Evolutionary conservation across 2,113 vertebrate genomes (phyloP).

Genomic region (Thryonomys swinderianus): DNA sequence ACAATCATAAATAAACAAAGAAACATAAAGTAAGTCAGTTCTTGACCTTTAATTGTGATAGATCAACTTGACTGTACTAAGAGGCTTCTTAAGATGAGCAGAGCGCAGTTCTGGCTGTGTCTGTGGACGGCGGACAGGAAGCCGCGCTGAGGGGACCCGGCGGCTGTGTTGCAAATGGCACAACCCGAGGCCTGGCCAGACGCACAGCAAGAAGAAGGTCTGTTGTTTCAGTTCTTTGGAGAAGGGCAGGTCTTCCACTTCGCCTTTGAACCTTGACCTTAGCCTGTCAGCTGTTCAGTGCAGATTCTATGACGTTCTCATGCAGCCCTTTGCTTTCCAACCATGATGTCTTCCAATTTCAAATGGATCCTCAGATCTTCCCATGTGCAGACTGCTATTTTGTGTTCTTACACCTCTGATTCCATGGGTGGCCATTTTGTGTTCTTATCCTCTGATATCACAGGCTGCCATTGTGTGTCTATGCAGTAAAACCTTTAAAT

Average conservation of each 20-base stretch:
- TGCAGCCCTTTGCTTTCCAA: not conserved
- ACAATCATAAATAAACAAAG: not conserved
- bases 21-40: not conserved
- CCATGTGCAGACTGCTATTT: not conserved
- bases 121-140: not conserved
- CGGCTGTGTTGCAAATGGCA: accelerated
- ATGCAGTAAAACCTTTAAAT: not conserved
- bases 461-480: too few relatives aligned
- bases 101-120: not conserved
- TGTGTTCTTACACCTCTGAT: too few relatives aligned
- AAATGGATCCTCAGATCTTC: not conserved
- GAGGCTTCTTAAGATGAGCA: too few relatives aligned
- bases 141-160: not conserved
- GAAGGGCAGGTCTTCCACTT: not conserved
- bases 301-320: not conserved
- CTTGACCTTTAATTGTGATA: not conserved
- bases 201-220: not conserved
- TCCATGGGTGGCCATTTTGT: too few relatives aligned
- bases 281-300: not conserved
- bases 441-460: too few relatives aligned
- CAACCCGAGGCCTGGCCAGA: not conserved
- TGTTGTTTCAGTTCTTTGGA: not conserved
- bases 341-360: accelerated
- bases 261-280: not conserved
- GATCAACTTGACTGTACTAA: not conserved